Evolutionary conservation across 1,140 invertebrate species (phyloP).

Genomic region (Pseudoatta argentina): DNA sequence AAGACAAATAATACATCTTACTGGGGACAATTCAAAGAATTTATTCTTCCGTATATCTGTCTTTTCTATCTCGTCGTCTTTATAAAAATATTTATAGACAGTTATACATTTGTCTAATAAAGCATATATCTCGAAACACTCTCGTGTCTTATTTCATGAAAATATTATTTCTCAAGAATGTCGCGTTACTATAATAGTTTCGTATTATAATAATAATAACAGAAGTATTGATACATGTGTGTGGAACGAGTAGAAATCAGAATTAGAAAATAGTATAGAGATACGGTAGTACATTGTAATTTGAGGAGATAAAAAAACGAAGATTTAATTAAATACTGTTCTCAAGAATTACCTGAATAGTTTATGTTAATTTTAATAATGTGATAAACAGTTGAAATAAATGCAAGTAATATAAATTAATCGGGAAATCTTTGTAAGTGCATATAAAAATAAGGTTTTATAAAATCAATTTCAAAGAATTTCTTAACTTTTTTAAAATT

Average conservation of each 20-base stretch:
- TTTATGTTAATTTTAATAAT: not conserved
- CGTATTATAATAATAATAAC: not conserved
- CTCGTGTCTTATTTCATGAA: not conserved
- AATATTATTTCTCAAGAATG: constrained; percentile 21
- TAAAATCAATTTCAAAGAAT: not conserved
- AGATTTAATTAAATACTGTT: not conserved
- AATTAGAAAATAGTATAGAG: not conserved
- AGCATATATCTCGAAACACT: not conserved
- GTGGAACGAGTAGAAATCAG: not conserved
- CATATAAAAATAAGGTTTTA: not conserved
- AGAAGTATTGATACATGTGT: not conserved
- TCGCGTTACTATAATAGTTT: not conserved
- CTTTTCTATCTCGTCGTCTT: not conserved
- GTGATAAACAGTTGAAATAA: not conserved
- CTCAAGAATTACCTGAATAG: not conserved
- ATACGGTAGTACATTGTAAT: not conserved
- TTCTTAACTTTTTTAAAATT: not conserved
- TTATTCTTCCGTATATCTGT: not conserved
- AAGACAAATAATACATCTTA: not conserved
- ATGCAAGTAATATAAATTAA: constrained; percentile 1
- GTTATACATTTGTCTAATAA: constrained; percentile 17
- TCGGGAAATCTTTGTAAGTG: not conserved
- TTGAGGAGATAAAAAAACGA: not conserved
- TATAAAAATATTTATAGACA: constrained; percentile 1
- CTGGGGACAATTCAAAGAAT: not conserved